These are phyloP conservation scores for Manduca sexta DNA, from an alignment of 1,140 invertebrate genomes.

Conservation along the genomic window DNA sequence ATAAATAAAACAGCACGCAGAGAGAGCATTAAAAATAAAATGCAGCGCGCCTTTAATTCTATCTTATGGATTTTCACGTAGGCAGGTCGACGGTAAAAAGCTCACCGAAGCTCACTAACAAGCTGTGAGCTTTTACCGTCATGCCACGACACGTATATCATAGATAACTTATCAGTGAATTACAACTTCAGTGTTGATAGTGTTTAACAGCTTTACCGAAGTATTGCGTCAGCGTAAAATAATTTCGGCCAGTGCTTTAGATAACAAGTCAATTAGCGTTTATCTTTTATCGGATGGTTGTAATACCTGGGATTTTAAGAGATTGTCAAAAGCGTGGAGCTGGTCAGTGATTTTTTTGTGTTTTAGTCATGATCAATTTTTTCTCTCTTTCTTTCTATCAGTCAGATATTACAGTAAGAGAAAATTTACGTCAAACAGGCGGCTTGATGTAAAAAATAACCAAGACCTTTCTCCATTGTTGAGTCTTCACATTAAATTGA, in stretches of 20 bases:
- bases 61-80: no score
- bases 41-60: background rate
- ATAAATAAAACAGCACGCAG: background rate
- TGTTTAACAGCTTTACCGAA: conserved; percentile 13
- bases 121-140: no score
- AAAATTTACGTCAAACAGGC: background rate
- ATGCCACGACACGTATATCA: conserved; percentile 28
- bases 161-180: conserved; percentile 33
- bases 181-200: conserved; percentile 13
- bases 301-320: background rate
- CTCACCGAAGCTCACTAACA: no score
- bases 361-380: background rate
- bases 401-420: background rate
- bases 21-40: background rate
- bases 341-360: background rate
- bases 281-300: background rate
- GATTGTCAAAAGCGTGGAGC: no score
- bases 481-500: no score
- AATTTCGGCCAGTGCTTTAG: conserved; percentile 16
- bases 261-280: conserved; percentile 11
- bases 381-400: background rate
- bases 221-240: conserved; percentile 20
- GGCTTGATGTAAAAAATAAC: background rate
- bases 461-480: background rate
- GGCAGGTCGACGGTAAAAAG: no score